Percentiles rank a stretch among this genome's conserved stretches.
phyloP scores from a whole-genome alignment of 2,888 invertebrate genomes.

The Hypolimnas misippus region DNA sequence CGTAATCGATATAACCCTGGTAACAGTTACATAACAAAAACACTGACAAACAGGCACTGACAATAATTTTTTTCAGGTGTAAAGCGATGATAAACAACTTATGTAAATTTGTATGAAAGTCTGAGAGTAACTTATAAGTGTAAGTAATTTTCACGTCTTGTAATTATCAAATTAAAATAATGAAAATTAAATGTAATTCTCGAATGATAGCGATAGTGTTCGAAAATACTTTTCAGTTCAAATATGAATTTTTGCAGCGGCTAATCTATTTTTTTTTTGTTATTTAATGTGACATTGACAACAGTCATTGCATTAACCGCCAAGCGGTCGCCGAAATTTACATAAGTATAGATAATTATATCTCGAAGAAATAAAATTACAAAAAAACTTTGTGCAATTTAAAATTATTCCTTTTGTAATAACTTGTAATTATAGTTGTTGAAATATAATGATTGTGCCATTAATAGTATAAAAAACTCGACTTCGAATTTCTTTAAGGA shows the following conservation, averaged over 20 bases:
- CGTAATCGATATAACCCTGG: no score
- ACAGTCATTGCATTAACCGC: background rate
- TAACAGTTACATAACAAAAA: no score
- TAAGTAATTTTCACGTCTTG: no score
- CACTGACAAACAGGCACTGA: no score
- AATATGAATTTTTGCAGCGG: background rate
- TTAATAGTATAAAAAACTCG: background rate
- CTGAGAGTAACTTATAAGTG: no score
- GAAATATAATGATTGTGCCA: background rate
- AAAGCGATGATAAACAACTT: no score
- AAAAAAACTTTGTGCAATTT: background rate
- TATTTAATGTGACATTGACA: slow-evolving; percentile 2
- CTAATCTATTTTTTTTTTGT: background rate
- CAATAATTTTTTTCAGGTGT: no score
- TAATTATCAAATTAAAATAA: no score
- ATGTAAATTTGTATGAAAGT: no score
- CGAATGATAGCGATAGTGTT: no score
- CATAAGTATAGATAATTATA: background rate
- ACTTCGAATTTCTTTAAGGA: background rate
- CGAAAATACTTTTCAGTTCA: no score
- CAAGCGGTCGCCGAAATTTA: background rate
- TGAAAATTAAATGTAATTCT: no score
- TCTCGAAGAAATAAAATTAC: background rate
- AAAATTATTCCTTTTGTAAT: background rate
- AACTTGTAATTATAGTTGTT: background rate